phyloP scores from a whole-genome alignment of 30 jellyfish, hydroid and myxozoan species.

The Aurelia aurita region DNA sequence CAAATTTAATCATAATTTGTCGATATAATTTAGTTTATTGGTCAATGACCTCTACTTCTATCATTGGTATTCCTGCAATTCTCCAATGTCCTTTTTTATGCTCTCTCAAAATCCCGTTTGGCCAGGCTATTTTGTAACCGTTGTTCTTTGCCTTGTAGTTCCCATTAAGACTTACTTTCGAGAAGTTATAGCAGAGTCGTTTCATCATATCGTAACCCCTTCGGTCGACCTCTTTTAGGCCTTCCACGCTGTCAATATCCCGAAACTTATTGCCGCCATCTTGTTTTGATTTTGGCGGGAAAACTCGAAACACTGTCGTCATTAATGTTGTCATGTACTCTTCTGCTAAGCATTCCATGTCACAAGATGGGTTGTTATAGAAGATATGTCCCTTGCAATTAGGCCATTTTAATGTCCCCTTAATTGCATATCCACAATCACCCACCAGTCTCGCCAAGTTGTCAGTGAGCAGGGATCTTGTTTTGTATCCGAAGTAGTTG shows the following conservation, averaged over 20 bases:
- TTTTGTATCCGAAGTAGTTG: not conserved
- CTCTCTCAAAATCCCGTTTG: not conserved
- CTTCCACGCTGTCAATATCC: not conserved
- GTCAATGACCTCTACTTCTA: too few relatives aligned
- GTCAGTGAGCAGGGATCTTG: not conserved
- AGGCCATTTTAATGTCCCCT: slow-evolving; percentile 35
- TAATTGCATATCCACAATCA: slow-evolving; percentile 38
- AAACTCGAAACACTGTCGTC: not conserved
- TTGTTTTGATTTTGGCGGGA: not conserved
- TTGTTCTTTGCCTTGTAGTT: slow-evolving; percentile 22
- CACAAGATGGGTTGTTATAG: slow-evolving; percentile 47
- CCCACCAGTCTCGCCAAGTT: slow-evolving; percentile 12
- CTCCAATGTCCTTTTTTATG: too few relatives aligned
- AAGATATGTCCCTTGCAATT: slow-evolving; percentile 30
- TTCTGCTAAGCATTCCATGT: slow-evolving; percentile 11
- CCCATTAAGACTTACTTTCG: slow-evolving; percentile 10
- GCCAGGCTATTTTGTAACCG: slow-evolving; percentile 34
- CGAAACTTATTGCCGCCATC: not conserved
- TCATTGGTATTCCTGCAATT: too few relatives aligned
- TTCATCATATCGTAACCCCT: slow-evolving; percentile 1
- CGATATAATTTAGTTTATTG: too few relatives aligned
- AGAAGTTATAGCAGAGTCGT: not conserved
- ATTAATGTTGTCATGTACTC: slow-evolving; percentile 21
- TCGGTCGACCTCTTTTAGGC: not conserved
- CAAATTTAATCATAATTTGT: too few relatives aligned